These are phyloP conservation scores for Leptothorax acervorum DNA, from an alignment of 2,888 invertebrate species.

Conservation along the genomic window DNA sequence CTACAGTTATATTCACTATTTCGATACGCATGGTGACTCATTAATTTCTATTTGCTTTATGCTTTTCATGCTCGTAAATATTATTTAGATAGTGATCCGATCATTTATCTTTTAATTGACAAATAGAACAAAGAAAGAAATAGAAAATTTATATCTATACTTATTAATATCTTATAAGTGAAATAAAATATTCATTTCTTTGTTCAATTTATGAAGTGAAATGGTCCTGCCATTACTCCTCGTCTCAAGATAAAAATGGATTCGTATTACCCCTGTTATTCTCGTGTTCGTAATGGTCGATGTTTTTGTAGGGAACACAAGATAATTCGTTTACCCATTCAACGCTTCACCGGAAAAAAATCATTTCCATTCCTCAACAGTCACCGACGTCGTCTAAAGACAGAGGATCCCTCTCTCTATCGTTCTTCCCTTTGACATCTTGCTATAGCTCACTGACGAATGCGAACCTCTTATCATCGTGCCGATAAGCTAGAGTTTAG, in stretches of 20 bases:
- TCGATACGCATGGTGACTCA: constrained; percentile 46
- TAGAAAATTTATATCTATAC: not conserved
- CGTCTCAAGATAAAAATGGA: not conserved
- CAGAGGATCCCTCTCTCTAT: constrained; percentile 32
- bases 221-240: not conserved
- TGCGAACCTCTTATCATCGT: constrained; percentile 67
- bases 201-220: not conserved
- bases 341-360: constrained; percentile 11
- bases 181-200: constrained; percentile 15
- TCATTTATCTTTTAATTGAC: not conserved
- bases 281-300: not conserved
- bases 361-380: constrained; percentile 41
- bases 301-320: constrained; percentile 4
- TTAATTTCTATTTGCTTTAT: constrained; percentile 51
- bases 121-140: not conserved
- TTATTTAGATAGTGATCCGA: not conserved
- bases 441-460: constrained; percentile 52
- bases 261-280: not conserved
- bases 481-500: constrained; percentile 63
- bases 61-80: constrained; percentile 20
- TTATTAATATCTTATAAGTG: not conserved
- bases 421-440: constrained; percentile 63
- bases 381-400: constrained; percentile 55
- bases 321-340: constrained; percentile 28
- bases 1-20: constrained; percentile 48